These are phyloP conservation scores for Dicrurus megarhynchus DNA, from an alignment of 2,113 vertebrate species.

Conservation along the genomic window DNA sequence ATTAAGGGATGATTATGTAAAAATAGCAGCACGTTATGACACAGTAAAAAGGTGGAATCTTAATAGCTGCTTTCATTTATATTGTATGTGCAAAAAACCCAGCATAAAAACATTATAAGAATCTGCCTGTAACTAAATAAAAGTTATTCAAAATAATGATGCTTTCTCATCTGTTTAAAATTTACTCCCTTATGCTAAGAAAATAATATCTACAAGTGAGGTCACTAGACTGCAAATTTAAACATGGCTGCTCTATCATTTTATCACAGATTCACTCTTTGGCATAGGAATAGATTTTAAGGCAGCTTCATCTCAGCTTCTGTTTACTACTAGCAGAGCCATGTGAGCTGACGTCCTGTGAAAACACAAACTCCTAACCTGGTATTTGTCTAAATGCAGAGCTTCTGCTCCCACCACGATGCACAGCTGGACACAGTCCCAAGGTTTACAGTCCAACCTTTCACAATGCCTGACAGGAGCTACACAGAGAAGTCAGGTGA, in stretches of 20 bases:
- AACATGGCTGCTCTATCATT: not conserved
- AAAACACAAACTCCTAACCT: not conserved
- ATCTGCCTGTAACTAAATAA: not conserved
- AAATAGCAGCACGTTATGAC: not conserved
- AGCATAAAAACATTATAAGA: not conserved
- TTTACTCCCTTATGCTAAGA: not conserved
- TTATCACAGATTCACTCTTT: not conserved
- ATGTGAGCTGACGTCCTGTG: not conserved
- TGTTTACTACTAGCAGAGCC: not conserved
- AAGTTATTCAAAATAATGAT: not conserved
- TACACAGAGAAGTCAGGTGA: not conserved
- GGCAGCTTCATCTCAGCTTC: not conserved
- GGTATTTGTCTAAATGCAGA: not conserved
- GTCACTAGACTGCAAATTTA: not conserved
- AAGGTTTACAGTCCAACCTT: not conserved
- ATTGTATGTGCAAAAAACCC: constrained; percentile 11
- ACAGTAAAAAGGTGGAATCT: not conserved
- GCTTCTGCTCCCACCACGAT: not conserved
- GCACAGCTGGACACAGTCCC: not conserved
- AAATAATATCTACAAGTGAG: not conserved
- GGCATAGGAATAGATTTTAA: not conserved
- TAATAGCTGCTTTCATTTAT: constrained; percentile 46
- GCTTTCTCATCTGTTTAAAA: not conserved
- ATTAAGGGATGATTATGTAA: not conserved
- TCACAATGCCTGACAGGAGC: not conserved